Conservation (phyloP, 2,888 invertebrate species). For the Andrena praecox region DNA sequence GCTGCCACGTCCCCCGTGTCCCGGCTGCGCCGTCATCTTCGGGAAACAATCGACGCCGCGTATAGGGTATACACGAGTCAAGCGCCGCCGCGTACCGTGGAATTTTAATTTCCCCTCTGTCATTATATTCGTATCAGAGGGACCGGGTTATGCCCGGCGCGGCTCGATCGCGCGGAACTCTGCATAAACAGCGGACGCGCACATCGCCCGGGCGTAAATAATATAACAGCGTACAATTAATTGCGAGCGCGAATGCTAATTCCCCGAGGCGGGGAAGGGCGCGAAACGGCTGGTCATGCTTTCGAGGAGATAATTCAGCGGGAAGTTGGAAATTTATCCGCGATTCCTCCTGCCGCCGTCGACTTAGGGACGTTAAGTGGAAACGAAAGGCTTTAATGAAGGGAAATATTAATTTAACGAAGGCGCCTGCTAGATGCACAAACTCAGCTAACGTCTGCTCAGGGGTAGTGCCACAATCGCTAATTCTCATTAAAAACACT, state of each 20-base stretch:
- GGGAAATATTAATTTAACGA: background rate
- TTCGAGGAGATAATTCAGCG: background rate
- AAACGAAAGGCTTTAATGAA: slow-evolving; percentile 14
- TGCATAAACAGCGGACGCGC: background rate
- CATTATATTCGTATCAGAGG: slow-evolving; percentile 40
- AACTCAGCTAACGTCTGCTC: background rate
- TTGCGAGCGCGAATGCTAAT: background rate
- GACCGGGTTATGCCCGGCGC: background rate
- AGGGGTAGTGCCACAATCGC: background rate
- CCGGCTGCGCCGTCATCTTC: slow-evolving; percentile 39
- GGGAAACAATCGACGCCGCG: slow-evolving; percentile 60
- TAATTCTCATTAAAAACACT: background rate
- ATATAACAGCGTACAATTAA: slow-evolving; percentile 1
- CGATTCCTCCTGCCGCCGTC: background rate
- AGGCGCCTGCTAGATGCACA: background rate
- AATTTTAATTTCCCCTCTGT: slow-evolving; percentile 29
- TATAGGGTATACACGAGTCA: slow-evolving; percentile 28
- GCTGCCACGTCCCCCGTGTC: slow-evolving; percentile 51
- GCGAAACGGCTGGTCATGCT: background rate
- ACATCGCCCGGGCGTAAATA: slow-evolving; percentile 6
- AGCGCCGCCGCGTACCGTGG: slow-evolving; percentile 16
- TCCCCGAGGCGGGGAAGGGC: background rate
- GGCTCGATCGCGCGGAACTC: slow-evolving; percentile 4
- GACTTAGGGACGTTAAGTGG: background rate
- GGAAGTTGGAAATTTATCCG: slow-evolving; percentile 8